Evolutionary conservation across 2,797 vertebrate species (phyloP).

Genomic region (Anguilla marmorata): DNA sequence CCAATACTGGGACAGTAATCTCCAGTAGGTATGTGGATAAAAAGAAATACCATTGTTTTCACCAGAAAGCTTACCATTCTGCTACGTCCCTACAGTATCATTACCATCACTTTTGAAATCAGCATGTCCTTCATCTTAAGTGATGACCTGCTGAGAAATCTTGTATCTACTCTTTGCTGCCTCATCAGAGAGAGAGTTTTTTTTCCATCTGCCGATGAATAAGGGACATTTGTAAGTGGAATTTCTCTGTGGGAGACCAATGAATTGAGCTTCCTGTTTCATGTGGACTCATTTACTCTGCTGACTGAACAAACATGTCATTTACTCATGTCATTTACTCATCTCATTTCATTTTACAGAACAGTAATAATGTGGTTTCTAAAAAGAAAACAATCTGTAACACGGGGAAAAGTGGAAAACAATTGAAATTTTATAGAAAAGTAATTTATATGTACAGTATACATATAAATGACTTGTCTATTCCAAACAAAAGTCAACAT

Average conservation of each 20-base stretch:
- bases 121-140: background rate
- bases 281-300: background rate
- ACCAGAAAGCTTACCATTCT: background rate
- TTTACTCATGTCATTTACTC: background rate
- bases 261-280: background rate
- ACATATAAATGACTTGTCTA: too few species aligned
- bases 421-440: background rate
- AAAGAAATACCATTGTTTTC: background rate
- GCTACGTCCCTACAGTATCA: background rate
- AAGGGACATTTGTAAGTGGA: background rate
- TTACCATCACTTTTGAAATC: background rate
- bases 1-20: background rate
- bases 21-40: background rate
- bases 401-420: background rate
- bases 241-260: slow-evolving; percentile 16
- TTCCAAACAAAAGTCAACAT: too few species aligned
- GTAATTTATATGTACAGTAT: background rate
- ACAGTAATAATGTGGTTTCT: background rate
- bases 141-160: slow-evolving; percentile 5
- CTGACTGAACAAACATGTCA: slow-evolving; percentile 2
- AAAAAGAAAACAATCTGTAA: background rate
- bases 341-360: background rate
- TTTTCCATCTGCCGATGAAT: background rate
- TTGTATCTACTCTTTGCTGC: background rate
- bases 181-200: background rate